A percentile compares a stretch with the other conserved stretches of the same genome.
These are phyloP conservation scores for Iguana delicatissima DNA, from an alignment of 2,797 vertebrate genomes.

Conservation along the genomic window DNA sequence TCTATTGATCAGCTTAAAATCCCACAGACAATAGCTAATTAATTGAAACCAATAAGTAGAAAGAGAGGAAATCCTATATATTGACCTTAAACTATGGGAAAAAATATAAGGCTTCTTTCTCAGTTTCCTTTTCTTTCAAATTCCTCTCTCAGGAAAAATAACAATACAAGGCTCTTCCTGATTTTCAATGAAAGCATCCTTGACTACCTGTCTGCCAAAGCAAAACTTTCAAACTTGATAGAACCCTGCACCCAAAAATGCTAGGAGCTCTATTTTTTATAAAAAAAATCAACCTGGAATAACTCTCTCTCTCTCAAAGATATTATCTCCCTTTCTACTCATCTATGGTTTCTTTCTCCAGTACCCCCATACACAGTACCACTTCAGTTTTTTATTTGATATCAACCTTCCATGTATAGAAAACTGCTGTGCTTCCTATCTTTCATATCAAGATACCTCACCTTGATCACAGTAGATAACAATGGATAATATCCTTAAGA, in stretches of 20 bases:
- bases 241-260: no score
- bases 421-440: neutral
- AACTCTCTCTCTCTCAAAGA: no score
- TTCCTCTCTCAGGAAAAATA: neutral
- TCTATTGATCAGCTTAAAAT: conserved; percentile 29
- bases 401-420: neutral
- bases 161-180: neutral
- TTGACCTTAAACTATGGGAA: conserved; percentile 12
- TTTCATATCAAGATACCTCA: neutral
- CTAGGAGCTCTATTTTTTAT: no score
- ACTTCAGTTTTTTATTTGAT: neutral
- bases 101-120: conserved; percentile 24
- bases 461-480: neutral
- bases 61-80: conserved; percentile 23
- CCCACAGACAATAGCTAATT: conserved; percentile 43
- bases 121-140: conserved; percentile 21
- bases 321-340: neutral
- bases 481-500: neutral
- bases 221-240: neutral
- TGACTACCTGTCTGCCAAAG: neutral
- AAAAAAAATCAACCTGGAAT: no score
- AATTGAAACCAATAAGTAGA: conserved; percentile 34
- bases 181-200: neutral
- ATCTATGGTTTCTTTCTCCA: neutral
- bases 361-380: neutral